Conservation (phyloP, 2,797 vertebrate genomes). For the Acipenser oxyrinchus region DNA sequence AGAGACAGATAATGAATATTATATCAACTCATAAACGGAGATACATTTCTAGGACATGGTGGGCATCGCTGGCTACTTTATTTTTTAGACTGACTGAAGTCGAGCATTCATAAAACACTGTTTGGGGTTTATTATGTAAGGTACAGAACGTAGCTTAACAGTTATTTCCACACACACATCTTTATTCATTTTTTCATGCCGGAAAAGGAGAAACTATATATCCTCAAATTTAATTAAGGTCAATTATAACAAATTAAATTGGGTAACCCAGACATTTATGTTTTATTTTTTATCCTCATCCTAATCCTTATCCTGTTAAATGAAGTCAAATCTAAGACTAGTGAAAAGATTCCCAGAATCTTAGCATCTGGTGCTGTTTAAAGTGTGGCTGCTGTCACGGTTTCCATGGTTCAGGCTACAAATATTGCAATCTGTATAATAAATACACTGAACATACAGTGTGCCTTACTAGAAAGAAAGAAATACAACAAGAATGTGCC, state of each 20-base stretch:
- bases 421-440: not conserved
- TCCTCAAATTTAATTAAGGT: not conserved
- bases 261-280: not conserved
- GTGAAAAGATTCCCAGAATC: constrained; percentile 3
- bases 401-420: not conserved
- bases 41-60: too few species aligned
- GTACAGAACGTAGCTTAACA: not conserved
- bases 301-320: not conserved
- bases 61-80: too few species aligned
- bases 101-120: not conserved
- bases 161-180: not conserved
- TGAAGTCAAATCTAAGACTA: not conserved
- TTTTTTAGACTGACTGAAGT: not conserved
- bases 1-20: too few species aligned
- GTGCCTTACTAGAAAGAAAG: not conserved
- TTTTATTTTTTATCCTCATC: not conserved
- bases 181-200: not conserved
- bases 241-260: not conserved
- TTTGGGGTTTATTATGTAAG: not conserved
- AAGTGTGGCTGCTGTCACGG: constrained; percentile 4
- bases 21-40: too few species aligned
- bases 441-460: constrained; percentile 1
- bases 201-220: not conserved
- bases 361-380: constrained; percentile 6
- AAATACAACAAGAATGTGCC: not conserved